Evolutionary conservation across 2,797 vertebrate species (phyloP).

Genomic region (Lagothrix lagotricha): DNA sequence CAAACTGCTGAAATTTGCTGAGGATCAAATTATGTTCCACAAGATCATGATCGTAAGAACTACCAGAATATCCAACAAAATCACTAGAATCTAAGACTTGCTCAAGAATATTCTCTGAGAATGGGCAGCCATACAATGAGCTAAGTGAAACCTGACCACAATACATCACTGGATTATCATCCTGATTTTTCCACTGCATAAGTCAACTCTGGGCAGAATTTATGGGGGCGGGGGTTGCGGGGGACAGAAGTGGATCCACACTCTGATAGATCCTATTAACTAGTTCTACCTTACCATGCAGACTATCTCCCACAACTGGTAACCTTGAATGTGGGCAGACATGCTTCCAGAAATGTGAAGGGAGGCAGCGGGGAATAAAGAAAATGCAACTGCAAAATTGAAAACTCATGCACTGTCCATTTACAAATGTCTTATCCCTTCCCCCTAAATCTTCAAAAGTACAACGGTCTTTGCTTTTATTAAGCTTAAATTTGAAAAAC

Average conservation of each 20-base stretch:
- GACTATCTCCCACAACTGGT: neutral
- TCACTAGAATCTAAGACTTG: neutral
- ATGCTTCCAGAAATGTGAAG: constrained; percentile 17
- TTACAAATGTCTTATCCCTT: neutral
- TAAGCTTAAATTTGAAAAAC: neutral
- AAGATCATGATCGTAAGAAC: neutral
- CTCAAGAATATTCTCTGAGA: constrained; percentile 2
- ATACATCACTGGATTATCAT: neutral
- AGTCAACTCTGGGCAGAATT: neutral
- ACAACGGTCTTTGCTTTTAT: constrained; percentile 1
- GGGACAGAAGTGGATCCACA: neutral
- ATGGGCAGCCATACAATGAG: neutral
- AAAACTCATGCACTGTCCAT: neutral
- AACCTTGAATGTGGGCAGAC: neutral
- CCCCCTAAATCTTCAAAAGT: neutral
- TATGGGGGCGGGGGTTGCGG: too few relatives aligned
- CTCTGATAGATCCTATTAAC: neutral
- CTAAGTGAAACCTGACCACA: neutral
- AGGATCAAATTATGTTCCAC: neutral
- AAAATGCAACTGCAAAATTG: neutral
- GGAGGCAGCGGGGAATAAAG: neutral
- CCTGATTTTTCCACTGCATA: neutral
- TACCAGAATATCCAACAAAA: constrained; percentile 25
- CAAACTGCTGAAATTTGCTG: neutral
- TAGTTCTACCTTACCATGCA: neutral